phyloP scores from a whole-genome alignment of 2,888 invertebrate species.

The Aradus depressus region DNA sequence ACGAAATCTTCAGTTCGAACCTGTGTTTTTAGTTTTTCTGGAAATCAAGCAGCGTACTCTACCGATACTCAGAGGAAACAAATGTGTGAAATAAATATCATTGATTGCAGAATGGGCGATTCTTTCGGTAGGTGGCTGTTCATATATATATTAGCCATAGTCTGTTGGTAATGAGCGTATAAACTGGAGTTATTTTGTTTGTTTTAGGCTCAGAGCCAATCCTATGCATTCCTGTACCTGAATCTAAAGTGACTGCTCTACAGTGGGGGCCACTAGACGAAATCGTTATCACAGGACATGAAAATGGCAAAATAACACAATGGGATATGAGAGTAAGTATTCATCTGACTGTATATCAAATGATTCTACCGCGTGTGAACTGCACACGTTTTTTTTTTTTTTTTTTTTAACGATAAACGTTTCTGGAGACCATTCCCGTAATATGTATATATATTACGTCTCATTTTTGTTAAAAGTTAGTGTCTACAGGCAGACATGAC shows the following conservation, averaged over 20 bases:
- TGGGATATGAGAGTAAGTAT: constrained; percentile 75
- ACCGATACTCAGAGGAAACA: constrained; percentile 79
- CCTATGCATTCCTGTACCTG: constrained; percentile 64
- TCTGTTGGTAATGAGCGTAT: too few relatives aligned
- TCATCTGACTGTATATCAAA: neutral
- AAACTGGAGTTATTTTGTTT: too few relatives aligned
- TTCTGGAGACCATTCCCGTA: too few relatives aligned
- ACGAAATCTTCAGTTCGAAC: constrained; percentile 81
- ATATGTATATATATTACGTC: too few relatives aligned
- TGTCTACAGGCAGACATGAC: too few relatives aligned
- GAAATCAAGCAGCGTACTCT: constrained; percentile 82
- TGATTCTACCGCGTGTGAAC: too few relatives aligned
- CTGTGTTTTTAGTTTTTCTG: constrained; percentile 84
- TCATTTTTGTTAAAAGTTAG: too few relatives aligned
- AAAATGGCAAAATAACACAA: constrained; percentile 81
- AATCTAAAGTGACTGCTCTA: constrained; percentile 80
- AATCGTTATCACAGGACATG: constrained; percentile 83
- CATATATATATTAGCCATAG: too few relatives aligned
- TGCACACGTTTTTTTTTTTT: too few relatives aligned
- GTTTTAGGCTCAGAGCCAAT: constrained; percentile 51
- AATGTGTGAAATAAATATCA: constrained; percentile 79
- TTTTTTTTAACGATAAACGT: too few relatives aligned
- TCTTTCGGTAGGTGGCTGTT: constrained; percentile 18
- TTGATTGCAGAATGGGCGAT: constrained; percentile 42
- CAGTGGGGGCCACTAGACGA: constrained; percentile 92